Evolutionary conservation across 2,113 vertebrate species (phyloP).

Genomic region (Pachyramphus minor): DNA sequence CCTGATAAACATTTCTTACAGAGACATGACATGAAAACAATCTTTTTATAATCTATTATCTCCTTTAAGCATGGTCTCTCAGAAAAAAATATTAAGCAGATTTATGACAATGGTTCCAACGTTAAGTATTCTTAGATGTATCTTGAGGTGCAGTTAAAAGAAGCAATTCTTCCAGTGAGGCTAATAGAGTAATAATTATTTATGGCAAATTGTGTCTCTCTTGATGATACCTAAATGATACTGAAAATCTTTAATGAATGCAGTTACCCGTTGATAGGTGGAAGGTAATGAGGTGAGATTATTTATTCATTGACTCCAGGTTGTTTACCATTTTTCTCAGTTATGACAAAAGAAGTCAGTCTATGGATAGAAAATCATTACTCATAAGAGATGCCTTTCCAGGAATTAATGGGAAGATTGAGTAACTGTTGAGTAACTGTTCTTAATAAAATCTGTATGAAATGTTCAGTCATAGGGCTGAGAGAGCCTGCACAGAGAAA

Average conservation of each 20-base stretch:
- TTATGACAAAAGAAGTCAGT: conserved; percentile 65
- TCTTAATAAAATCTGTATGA: neutral
- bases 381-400: conserved; percentile 69
- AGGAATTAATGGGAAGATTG: conserved; percentile 75
- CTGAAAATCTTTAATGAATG: neutral
- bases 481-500: neutral
- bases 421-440: conserved; percentile 54
- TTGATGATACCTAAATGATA: neutral
- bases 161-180: neutral
- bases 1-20: neutral
- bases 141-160: neutral
- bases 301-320: neutral
- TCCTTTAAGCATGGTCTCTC: neutral
- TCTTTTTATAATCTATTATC: neutral
- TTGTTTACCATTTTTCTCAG: conserved; percentile 30
- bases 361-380: conserved; percentile 68
- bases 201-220: neutral
- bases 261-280: neutral
- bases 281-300: neutral
- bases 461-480: neutral
- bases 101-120: neutral
- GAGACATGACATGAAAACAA: neutral
- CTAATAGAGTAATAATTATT: neutral
- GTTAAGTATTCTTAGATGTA: neutral
- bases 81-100: neutral